Base-by-base conservation (phyloP, 2,888 invertebrate genomes). In the Strigamia transsilvanica region DNA sequence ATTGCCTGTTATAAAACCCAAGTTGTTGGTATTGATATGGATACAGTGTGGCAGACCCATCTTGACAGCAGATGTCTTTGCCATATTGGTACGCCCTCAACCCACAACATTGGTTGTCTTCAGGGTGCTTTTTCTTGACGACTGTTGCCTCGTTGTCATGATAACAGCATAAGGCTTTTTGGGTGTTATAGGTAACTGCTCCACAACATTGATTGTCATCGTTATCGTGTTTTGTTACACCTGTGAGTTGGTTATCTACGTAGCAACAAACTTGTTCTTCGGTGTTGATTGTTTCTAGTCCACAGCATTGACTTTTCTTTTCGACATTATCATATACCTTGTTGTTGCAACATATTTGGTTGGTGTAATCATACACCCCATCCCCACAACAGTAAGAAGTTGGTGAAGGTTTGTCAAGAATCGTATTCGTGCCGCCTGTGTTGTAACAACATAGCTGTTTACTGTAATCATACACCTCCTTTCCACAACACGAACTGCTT, bases 21-120 rank as follows among this genome's bases (percentile, higher is more conserved):
- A n/a, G n/a, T n/a, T n/a, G n/a, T n/a, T n/a, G n/a, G n/a, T n/a
- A n/a, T n/a, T n/a, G n/a, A n/a, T n/a, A n/a, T n/a, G n/a, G n/a
- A n/a, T n/a, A n/a, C n/a, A n/a, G n/a, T n/a, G n/a, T n/a, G n/a
- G n/a, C n/a, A n/a, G n/a, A n/a, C n/a, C n/a, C n/a, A n/a, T n/a
- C n/a, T n/a, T n/a, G n/a, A n/a, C n/a, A n/a, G n/a, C n/a, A n/a
- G n/a, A n/a, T n/a, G n/a, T n/a, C n/a, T n/a, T n/a, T n/a, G n/a
- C n/a, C n/a, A n/a, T n/a, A n/a, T n/a, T n/a, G n/a, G n/a, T n/a
- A n/a, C n/a, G n/a, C n/a, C n/a, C n/a, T n/a, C n/a, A n/a, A n/a
- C n/a, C n/a, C 51, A 51, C 51, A 51, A n/a, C 51, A 51, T 51
- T 51, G 51, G n/a, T 51, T 51, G 18, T 51, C 51, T n/a, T 15